Conservation (phyloP, 2,797 vertebrate genomes). For the Helicolenus hilgendorfi region DNA sequence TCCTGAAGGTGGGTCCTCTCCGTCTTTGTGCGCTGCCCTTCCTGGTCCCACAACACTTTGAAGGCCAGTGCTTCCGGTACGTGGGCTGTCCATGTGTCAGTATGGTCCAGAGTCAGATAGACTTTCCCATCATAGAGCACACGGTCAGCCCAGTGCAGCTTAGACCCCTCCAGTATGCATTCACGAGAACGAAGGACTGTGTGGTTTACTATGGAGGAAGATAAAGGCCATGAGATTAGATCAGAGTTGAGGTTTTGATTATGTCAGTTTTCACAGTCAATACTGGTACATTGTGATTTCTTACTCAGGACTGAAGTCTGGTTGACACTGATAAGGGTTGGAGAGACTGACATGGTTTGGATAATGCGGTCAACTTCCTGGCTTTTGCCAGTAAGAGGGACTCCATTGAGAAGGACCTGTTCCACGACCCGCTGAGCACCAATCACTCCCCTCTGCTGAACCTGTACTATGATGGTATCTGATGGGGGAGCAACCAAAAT, state of each 20-base stretch:
- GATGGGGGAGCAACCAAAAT: not conserved
- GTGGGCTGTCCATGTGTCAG: conserved; percentile 70
- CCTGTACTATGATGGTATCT: conserved; percentile 76
- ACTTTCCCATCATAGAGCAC: conserved; percentile 72
- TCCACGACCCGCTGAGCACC: conserved; percentile 33
- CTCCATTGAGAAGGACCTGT: conserved; percentile 74
- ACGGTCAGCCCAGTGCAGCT: conserved; percentile 69
- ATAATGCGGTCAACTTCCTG: conserved; percentile 56
- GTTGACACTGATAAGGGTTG: not conserved
- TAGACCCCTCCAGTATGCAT: conserved; percentile 76
- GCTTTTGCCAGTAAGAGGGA: conserved; percentile 14
- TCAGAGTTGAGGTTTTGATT: not conserved
- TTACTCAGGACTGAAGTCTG: conserved; percentile 62
- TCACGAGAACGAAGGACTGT: conserved; percentile 74
- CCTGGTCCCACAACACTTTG: conserved; percentile 65
- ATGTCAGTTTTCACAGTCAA: not conserved
- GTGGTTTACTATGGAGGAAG: conserved; percentile 54
- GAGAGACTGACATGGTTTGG: conserved; percentile 27
- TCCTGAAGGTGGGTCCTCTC: conserved; percentile 69
- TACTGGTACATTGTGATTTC: not conserved
- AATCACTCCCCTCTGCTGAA: conserved; percentile 69
- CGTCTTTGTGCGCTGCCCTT: not conserved
- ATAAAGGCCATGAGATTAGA: not conserved
- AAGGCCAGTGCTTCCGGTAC: conserved; percentile 56
- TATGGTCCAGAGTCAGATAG: conserved; percentile 72